These are phyloP conservation scores for Pteropus rufus DNA, from an alignment of 2,797 vertebrate genomes.

Conservation along the genomic window DNA sequence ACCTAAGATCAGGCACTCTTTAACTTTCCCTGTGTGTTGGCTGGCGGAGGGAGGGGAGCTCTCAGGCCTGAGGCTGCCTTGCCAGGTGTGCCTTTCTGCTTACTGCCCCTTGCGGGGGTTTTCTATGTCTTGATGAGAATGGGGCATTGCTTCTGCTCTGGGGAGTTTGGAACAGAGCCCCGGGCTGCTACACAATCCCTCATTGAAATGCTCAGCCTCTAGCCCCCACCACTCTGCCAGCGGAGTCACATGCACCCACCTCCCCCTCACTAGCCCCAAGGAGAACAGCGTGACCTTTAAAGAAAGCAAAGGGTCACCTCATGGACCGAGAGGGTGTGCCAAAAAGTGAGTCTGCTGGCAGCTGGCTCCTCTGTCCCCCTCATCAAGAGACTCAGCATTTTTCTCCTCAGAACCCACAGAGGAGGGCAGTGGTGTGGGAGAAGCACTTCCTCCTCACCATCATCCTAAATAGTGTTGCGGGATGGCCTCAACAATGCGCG, in stretches of 20 bases:
- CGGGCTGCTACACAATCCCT: not conserved
- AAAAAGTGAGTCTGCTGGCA: constrained; percentile 18
- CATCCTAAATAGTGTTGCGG: not conserved
- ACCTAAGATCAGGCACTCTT: not conserved
- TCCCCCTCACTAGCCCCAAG: not conserved
- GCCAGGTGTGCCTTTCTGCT: not conserved
- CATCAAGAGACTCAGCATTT: not conserved
- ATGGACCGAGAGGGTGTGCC: not conserved
- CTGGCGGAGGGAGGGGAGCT: fast-evolving
- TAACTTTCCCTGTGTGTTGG: not conserved
- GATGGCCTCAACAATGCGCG: too few relatives aligned
- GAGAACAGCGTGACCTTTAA: constrained; percentile 58
- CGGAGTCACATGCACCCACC: constrained; percentile 11
- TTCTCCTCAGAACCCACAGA: not conserved
- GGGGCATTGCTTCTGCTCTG: fast-evolving
- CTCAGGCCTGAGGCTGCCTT: not conserved
- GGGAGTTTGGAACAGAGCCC: not conserved
- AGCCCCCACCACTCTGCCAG: not conserved
- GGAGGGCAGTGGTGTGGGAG: not conserved
- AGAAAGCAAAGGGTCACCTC: not conserved
- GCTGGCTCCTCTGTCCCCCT: not conserved
- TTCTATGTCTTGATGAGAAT: not conserved
- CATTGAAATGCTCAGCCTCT: not conserved
- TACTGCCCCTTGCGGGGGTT: not conserved
- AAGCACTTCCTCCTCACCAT: not conserved